Base-by-base conservation (phyloP, 2,888 invertebrate genomes). In the Elmis aenea region DNA sequence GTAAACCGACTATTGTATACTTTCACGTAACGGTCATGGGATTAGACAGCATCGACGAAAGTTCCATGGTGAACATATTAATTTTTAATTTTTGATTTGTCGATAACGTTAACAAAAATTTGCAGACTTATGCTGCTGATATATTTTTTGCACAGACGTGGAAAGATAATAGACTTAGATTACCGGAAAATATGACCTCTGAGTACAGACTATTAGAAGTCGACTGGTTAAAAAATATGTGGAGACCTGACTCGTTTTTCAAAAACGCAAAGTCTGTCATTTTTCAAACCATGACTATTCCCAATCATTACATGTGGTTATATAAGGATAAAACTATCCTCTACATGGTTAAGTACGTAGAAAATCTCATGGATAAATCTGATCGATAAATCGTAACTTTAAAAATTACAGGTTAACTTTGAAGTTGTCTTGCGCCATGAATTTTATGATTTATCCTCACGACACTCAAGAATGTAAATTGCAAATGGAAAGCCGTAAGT, bases 11-110 rank as follows among this genome's bases (percentile, higher is more conserved):
- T 1, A 82, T 81, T 4, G 92, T 93, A 15, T 83, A 83, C 65
- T 92, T 92, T 68, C 92, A 92, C 61, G 91, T 92, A 18, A 92
- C 92, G 0, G 92, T 92, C 21, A 91, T 93, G 90, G 93, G 93
- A 1, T 71, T 94, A 46, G 93, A 94, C 69, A 93, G 93, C 21
- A 93, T 95, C 46, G 93, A 93, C 61, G 94, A 94, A 67, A 91
- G 87, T 54, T 92, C 92, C 3, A 95, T 95, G 94, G 90, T 90
- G 69, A 5, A 5, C 18, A 6, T 6, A 18, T 5, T 6, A 5
- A 1, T 11, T 4, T 28, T 18, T 3, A 0, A 10, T 5, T 26
- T n/a, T 3, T 14, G 10, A 28, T 14, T 20, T n/a, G 13, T 9
- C 0, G 8, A 13, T 8, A 31, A 21, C 8, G 18, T 6, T 6